A percentile compares a stretch with the other conserved stretches of the same genome.
Evolutionary conservation across 2,797 vertebrate species (phyloP).

Genomic region (Monodelphis domestica): DNA sequence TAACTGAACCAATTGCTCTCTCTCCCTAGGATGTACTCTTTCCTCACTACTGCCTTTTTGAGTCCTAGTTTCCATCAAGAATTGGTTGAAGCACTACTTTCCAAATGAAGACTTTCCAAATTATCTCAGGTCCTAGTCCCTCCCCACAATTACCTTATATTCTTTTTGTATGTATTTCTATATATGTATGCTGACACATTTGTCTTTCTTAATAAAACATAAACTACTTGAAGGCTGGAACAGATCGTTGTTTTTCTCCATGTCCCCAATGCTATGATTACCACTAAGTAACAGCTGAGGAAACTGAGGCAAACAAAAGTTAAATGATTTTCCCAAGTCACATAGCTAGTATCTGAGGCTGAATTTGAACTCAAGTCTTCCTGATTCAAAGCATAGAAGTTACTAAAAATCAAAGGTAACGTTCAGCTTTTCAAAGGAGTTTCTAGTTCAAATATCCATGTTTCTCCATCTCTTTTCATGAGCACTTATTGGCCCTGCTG

Average conservation of each 20-base stretch:
- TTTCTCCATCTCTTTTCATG: background rate
- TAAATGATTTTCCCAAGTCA: background rate
- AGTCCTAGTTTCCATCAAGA: background rate
- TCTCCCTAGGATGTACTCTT: background rate
- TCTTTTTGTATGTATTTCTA: background rate
- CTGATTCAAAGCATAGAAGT: background rate
- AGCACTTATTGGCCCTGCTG: background rate
- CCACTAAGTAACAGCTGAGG: background rate
- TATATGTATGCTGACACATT: background rate
- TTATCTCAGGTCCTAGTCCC: background rate
- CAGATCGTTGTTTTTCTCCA: background rate
- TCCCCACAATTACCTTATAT: background rate
- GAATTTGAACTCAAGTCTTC: background rate
- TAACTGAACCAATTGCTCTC: background rate
- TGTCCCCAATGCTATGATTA: background rate
- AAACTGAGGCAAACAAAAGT: background rate
- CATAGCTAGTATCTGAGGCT: background rate
- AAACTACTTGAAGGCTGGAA: background rate
- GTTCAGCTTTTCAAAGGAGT: background rate
- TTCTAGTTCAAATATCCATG: background rate
- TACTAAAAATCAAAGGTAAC: background rate
- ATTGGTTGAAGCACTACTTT: background rate
- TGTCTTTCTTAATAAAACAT: background rate
- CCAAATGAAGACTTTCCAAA: background rate
- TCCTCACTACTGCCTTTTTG: background rate